Evolutionary conservation across 2,797 vertebrate genomes (phyloP).

Genomic region (Dermochelys coriacea): DNA sequence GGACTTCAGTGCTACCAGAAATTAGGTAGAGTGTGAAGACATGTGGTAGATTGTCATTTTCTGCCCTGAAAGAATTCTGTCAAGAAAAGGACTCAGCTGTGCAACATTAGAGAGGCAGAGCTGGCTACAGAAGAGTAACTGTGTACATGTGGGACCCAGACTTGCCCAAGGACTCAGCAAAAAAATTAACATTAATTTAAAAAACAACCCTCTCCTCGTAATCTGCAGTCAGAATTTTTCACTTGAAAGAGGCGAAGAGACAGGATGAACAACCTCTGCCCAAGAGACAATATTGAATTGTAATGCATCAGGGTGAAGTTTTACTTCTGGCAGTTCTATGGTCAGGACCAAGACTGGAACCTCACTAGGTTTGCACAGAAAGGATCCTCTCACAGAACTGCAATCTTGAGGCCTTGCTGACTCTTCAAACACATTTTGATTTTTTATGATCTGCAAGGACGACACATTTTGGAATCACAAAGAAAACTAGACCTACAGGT

Average conservation of each 20-base stretch:
- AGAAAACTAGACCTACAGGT: neutral
- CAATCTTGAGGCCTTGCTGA: neutral
- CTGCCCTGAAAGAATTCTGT: neutral
- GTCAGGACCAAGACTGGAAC: neutral
- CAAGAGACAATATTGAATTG: neutral
- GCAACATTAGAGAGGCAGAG: neutral
- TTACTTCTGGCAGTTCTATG: neutral
- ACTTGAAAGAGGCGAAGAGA: neutral
- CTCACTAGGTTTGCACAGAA: neutral
- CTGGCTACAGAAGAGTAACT: neutral
- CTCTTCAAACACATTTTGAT: neutral
- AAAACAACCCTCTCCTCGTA: neutral
- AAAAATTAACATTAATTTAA: neutral
- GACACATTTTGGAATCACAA: neutral
- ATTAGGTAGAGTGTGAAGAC: neutral
- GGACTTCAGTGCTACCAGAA: neutral
- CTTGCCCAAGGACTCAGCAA: neutral
- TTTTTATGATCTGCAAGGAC: neutral
- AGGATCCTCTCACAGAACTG: neutral
- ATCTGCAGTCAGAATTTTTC: neutral
- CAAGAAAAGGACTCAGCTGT: neutral
- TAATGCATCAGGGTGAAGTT: neutral
- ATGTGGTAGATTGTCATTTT: neutral
- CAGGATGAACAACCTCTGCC: neutral
- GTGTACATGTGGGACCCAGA: constrained; percentile 12